Conservation (phyloP, 2,113 vertebrate species). For the Sapayoa aenigma region DNA sequence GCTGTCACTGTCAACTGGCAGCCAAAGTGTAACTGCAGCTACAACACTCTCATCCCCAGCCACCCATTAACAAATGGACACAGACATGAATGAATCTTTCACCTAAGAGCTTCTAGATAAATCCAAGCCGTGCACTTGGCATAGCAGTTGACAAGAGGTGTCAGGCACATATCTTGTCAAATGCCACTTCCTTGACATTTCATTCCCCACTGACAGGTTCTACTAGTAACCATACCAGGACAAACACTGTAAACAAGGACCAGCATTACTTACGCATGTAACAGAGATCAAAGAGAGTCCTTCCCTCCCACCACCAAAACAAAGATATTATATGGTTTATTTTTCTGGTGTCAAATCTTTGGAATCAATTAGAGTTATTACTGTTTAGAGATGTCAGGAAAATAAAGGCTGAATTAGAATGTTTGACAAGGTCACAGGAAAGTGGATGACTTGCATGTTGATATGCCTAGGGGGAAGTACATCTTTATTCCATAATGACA, state of each 20-base stretch:
- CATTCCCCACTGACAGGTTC: not conserved
- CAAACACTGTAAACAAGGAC: not conserved
- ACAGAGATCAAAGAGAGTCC: not conserved
- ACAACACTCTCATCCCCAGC: not conserved
- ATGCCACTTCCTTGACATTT: not conserved
- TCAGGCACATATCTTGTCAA: not conserved
- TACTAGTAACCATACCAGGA: not conserved
- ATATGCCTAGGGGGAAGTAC: not conserved
- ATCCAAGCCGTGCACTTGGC: fast-evolving
- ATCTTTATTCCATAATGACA: not conserved
- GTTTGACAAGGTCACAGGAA: not conserved
- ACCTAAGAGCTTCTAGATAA: not conserved
- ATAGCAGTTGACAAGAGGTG: not conserved
- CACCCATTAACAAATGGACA: fast-evolving
- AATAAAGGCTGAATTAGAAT: not conserved
- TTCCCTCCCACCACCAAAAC: not conserved
- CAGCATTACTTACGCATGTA: not conserved
- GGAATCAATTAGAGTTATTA: not conserved
- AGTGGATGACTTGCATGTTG: not conserved
- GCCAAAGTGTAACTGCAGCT: not conserved
- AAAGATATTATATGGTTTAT: not conserved
- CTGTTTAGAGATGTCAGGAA: not conserved
- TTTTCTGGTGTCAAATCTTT: not conserved
- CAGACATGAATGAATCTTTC: not conserved
- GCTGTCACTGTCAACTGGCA: not conserved